These are phyloP conservation scores for Siniperca knerii DNA, from an alignment of 2,113 vertebrate species.

Conservation along the genomic window DNA sequence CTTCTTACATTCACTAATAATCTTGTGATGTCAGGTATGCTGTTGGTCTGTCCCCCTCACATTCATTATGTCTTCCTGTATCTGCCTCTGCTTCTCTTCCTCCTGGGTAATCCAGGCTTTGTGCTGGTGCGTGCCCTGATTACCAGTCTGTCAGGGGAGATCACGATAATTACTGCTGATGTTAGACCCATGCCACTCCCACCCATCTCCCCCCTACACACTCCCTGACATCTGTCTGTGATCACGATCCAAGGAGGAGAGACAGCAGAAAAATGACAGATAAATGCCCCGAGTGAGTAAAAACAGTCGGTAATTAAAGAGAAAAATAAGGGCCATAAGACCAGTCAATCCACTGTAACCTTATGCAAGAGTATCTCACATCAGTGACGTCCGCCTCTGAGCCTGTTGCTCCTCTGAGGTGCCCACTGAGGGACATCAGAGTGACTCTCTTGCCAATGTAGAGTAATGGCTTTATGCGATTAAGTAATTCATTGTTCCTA, in stretches of 20 bases:
- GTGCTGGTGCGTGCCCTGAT: conserved; percentile 58
- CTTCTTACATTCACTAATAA: background rate
- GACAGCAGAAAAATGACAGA: background rate
- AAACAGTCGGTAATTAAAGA: background rate
- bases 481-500: conserved; percentile 59
- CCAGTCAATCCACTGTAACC: background rate
- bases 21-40: background rate
- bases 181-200: conserved; percentile 43
- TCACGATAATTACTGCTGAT: conserved; percentile 78
- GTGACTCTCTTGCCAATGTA: conserved; percentile 27
- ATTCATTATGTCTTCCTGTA: background rate
- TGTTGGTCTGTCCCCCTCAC: background rate
- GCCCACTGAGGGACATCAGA: conserved; percentile 33
- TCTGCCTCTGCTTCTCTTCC: conserved; percentile 27
- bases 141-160: conserved; percentile 73
- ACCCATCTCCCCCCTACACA: background rate
- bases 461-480: conserved; percentile 48
- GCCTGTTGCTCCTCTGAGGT: conserved; percentile 2
- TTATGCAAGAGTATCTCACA: background rate
- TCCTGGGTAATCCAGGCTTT: conserved; percentile 74
- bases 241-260: conserved; percentile 23
- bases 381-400: conserved; percentile 27
- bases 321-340: background rate
- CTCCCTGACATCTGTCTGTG: conserved; percentile 55
- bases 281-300: background rate